These are phyloP conservation scores for Scotopteryx bipunctaria DNA, from an alignment of 2,888 invertebrate species.

Conservation along the genomic window DNA sequence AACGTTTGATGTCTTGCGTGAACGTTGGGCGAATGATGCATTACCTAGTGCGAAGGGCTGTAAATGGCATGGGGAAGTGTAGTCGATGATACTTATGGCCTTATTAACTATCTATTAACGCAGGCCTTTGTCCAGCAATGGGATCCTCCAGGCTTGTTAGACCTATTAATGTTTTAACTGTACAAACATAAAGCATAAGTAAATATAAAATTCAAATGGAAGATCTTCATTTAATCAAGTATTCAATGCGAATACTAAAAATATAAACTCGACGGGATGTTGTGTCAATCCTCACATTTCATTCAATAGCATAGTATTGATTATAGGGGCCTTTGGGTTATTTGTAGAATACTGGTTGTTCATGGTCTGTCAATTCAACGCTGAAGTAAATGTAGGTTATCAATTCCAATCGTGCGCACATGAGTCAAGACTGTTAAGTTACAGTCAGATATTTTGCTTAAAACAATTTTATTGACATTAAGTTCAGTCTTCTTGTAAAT, in stretches of 20 bases:
- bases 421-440: neutral
- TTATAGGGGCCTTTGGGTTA: constrained; percentile 3
- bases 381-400: constrained; percentile 14
- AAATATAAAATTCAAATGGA: neutral
- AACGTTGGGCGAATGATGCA: neutral
- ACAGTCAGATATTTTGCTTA: neutral
- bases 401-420: constrained; percentile 12
- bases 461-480: too few species aligned
- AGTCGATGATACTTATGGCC: too few species aligned
- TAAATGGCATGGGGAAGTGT: too few species aligned
- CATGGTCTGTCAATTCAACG: constrained; percentile 4
- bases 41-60: too few species aligned
- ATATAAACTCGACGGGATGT: neutral
- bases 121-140: too few species aligned
- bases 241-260: neutral
- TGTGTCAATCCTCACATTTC: neutral
- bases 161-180: too few species aligned
- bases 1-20: neutral
- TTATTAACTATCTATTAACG: too few species aligned
- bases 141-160: too few species aligned
- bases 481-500: too few species aligned
- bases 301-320: constrained; percentile 10
- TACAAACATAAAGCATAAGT: too few species aligned
- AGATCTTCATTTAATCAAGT: too few species aligned
- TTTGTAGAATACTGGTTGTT: constrained; percentile 9